Evolutionary conservation across 2,113 vertebrate species (phyloP).

Genomic region (Vimba vimba): DNA sequence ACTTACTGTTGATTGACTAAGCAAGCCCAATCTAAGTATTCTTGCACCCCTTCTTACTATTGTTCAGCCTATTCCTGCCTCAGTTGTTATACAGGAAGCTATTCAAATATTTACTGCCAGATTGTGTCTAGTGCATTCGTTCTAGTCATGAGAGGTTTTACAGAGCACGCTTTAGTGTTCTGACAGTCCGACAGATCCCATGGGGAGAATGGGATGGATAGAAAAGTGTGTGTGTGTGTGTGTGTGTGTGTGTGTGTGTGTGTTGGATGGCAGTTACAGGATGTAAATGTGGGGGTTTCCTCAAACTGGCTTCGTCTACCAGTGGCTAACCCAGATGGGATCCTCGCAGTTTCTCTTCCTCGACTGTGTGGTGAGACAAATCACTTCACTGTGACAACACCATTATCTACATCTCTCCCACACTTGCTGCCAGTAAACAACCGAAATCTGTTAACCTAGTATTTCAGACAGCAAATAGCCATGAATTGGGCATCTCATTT

Average conservation of each 20-base stretch:
- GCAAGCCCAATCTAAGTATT: not conserved
- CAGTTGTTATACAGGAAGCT: slow-evolving; percentile 57
- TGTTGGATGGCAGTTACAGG: not conserved
- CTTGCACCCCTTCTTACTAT: slow-evolving; percentile 2
- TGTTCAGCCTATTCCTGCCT: slow-evolving; percentile 23
- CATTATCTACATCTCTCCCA: slow-evolving; percentile 63
- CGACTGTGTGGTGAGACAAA: slow-evolving; percentile 63
- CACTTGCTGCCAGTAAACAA: slow-evolving; percentile 6
- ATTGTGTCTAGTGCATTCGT: slow-evolving; percentile 31
- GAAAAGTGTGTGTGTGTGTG: slow-evolving; percentile 11
- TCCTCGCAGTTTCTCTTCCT: slow-evolving; percentile 5
- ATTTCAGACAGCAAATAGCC: not conserved
- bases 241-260: too few species aligned
- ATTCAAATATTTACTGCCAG: slow-evolving; percentile 62
- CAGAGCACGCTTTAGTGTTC: slow-evolving; percentile 12
- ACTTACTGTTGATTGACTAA: not conserved
- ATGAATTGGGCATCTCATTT: not conserved
- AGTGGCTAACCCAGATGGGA: slow-evolving; percentile 29
- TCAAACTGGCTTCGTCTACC: slow-evolving; percentile 9
- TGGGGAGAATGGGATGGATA: not conserved
- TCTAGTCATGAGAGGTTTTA: slow-evolving; percentile 30
- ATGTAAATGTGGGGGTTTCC: not conserved
- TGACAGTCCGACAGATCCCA: not conserved
- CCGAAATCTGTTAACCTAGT: not conserved
- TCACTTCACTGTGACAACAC: slow-evolving; percentile 64